phyloP scores from a whole-genome alignment of 2,797 vertebrate genomes.

The Nannoperca australis region DNA sequence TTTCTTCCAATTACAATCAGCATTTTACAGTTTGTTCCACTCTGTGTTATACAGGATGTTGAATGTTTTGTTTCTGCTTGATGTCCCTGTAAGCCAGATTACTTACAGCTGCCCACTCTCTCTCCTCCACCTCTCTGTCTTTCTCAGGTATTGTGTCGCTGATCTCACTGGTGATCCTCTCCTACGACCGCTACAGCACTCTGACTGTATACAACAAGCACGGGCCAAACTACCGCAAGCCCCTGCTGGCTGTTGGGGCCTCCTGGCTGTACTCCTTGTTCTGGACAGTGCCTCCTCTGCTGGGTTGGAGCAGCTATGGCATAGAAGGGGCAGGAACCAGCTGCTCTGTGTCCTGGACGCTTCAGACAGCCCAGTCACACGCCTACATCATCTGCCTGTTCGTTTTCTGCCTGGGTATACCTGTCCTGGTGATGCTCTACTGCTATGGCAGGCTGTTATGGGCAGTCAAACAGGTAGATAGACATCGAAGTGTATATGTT shows the following conservation, averaged over 20 bases:
- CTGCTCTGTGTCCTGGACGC: conserved; percentile 91
- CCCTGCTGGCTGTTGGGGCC: conserved; percentile 86
- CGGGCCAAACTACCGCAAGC: conserved; percentile 84
- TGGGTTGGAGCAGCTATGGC: conserved; percentile 92
- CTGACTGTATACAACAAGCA: conserved; percentile 89
- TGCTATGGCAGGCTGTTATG: conserved; percentile 89
- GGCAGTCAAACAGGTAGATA: conserved; percentile 89
- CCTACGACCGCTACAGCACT: conserved; percentile 92
- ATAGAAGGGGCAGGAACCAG: conserved; percentile 91
- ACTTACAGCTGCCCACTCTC: background rate
- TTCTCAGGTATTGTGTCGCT: conserved; percentile 91
- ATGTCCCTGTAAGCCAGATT: background rate
- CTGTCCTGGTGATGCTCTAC: conserved; percentile 90
- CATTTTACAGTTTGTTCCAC: background rate
- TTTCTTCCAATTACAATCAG: background rate
- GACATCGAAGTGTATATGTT: background rate
- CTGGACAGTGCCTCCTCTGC: conserved; percentile 91
- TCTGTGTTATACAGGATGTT: too few species aligned
- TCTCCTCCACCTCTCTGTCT: conserved; percentile 37
- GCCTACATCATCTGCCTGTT: conserved; percentile 94
- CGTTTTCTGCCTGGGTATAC: conserved; percentile 90
- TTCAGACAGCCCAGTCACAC: conserved; percentile 81
- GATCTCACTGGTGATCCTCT: conserved; percentile 90
- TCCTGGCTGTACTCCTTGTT: conserved; percentile 92
- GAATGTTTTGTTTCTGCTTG: background rate